These are phyloP conservation scores for Trilocha varians DNA, from an alignment of 2,888 invertebrate genomes.

Conservation along the genomic window DNA sequence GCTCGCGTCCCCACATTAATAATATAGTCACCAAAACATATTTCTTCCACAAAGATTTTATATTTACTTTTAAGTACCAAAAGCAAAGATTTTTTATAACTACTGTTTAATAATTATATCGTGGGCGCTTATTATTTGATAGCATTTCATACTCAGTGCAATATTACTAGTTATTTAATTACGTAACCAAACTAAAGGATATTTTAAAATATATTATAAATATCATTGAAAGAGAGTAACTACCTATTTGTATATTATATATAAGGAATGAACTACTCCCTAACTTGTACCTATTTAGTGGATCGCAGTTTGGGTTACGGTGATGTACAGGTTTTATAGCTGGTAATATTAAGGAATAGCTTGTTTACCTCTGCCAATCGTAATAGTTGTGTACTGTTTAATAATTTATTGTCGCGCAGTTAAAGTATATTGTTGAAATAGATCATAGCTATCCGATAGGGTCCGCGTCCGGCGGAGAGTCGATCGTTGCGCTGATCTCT, in stretches of 20 bases:
- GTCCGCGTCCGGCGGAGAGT: constrained; percentile 27
- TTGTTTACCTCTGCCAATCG: constrained; percentile 73
- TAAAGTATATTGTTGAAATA: constrained; percentile 66
- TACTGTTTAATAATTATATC: constrained; percentile 42
- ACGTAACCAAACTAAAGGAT: constrained; percentile 75
- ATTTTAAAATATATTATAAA: constrained; percentile 67
- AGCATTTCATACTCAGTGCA: constrained; percentile 75
- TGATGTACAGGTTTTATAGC: constrained; percentile 71
- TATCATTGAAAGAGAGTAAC: constrained; percentile 66
- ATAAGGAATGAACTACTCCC: constrained; percentile 56
- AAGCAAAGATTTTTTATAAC: constrained; percentile 58
- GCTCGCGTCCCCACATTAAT: constrained; percentile 47
- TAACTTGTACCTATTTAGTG: constrained; percentile 57
- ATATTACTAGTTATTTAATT: constrained; percentile 75
- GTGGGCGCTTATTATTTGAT: constrained; percentile 74
- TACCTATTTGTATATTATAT: constrained; percentile 61
- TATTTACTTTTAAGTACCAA: constrained; percentile 67
- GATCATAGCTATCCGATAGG: constrained; percentile 69
- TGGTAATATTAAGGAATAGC: constrained; percentile 71
- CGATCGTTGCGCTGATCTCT: constrained; percentile 22
- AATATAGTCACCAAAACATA: constrained; percentile 55
- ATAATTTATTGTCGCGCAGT: constrained; percentile 71
- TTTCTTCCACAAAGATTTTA: constrained; percentile 69
- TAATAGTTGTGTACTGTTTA: constrained; percentile 69
- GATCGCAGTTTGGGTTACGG: constrained; percentile 68